Evolutionary conservation across 2,113 vertebrate genomes (phyloP).

Genomic region (Hirundichthys speculiger): DNA sequence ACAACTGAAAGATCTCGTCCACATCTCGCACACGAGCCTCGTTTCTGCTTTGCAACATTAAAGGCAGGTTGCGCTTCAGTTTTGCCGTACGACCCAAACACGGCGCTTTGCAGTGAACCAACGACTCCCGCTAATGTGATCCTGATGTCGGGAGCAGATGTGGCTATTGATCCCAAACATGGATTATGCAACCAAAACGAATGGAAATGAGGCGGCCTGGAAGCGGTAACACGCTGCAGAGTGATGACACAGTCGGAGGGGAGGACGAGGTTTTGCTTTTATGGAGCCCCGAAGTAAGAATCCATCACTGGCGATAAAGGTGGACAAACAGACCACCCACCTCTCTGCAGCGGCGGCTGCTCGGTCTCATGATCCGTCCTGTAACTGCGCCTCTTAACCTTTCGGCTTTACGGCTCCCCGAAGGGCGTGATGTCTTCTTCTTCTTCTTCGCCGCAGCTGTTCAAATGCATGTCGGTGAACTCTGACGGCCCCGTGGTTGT

Average conservation of each 20-base stretch:
- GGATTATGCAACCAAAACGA: constrained; percentile 13
- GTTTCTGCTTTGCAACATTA: too few relatives aligned
- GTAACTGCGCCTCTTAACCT: constrained; percentile 24
- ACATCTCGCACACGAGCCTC: too few relatives aligned
- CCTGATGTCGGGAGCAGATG: constrained; percentile 58
- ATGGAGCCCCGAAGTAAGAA: constrained; percentile 29
- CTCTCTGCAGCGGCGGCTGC: background rate
- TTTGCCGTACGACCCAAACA: too few relatives aligned
- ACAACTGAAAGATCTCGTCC: too few relatives aligned
- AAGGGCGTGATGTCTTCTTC: constrained; percentile 45
- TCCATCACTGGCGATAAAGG: background rate
- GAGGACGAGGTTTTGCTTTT: constrained; percentile 15
- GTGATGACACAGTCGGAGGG: constrained; percentile 8
- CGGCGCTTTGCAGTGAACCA: too few relatives aligned
- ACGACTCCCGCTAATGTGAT: background rate
- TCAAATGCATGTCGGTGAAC: constrained; percentile 36
- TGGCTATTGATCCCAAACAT: constrained; percentile 33
- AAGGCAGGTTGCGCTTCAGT: too few relatives aligned
- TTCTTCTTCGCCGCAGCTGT: constrained; percentile 32
- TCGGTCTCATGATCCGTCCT: constrained; percentile 29
- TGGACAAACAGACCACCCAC: background rate
- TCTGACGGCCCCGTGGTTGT: constrained; percentile 24
- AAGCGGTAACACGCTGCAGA: constrained; percentile 10
- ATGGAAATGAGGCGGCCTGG: constrained; percentile 23
- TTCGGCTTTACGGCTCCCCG: constrained; percentile 22